These are phyloP conservation scores for Rhadina sibilatrix DNA, from an alignment of 2,113 vertebrate species.

Conservation along the genomic window DNA sequence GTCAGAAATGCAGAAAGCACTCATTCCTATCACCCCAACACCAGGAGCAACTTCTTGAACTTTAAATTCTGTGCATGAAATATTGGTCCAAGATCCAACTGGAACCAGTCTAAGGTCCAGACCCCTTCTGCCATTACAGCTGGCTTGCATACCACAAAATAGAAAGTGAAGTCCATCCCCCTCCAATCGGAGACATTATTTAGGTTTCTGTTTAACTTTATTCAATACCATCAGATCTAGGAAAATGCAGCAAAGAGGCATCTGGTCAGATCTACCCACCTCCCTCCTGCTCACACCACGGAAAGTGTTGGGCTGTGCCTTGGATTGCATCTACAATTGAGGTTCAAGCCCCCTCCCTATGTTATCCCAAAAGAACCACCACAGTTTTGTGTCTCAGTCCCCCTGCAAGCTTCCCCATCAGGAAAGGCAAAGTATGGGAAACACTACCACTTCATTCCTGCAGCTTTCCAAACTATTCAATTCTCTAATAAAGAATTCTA, in stretches of 20 bases:
- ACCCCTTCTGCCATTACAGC: background rate
- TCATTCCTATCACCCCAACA: background rate
- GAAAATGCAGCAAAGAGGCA: background rate
- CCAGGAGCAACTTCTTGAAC: background rate
- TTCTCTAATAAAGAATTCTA: background rate
- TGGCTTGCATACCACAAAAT: accelerated
- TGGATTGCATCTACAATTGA: accelerated
- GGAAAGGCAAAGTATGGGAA: background rate
- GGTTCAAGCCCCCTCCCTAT: background rate
- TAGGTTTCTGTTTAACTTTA: background rate
- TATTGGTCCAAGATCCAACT: background rate
- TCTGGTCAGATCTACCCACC: background rate
- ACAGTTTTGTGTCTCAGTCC: background rate
- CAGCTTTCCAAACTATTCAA: background rate
- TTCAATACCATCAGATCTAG: background rate
- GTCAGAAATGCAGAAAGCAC: background rate
- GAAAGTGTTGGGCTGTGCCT: background rate
- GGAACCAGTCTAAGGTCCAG: background rate
- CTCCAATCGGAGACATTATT: background rate
- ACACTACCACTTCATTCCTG: background rate
- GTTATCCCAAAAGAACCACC: background rate
- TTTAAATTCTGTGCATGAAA: background rate
- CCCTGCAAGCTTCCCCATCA: background rate
- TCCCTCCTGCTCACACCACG: background rate
- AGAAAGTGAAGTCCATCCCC: background rate